phyloP scores from a whole-genome alignment of 1,140 invertebrate genomes.

The Panonychus citri region DNA sequence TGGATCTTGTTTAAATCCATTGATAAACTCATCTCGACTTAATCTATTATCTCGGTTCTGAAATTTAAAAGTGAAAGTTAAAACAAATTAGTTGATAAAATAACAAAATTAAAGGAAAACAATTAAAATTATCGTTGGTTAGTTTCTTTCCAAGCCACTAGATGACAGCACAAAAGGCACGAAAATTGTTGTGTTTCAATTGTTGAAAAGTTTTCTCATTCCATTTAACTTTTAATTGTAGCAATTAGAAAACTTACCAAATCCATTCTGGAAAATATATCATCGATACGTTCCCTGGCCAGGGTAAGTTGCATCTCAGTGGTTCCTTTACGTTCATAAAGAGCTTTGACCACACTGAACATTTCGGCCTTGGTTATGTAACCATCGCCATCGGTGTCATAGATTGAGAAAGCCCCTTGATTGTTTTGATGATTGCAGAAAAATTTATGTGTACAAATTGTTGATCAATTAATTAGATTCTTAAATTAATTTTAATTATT shows the following conservation, averaged over 20 bases:
- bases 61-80: slow-evolving; percentile 7
- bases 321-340: slow-evolving; percentile 27
- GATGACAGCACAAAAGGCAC: not conserved
- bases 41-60: slow-evolving; percentile 28
- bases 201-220: not conserved
- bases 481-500: not conserved
- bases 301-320: slow-evolving; percentile 29
- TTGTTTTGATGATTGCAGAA: slow-evolving; percentile 1
- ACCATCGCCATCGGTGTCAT: slow-evolving; percentile 31
- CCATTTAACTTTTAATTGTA: too few relatives aligned
- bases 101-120: not conserved
- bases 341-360: slow-evolving; percentile 28
- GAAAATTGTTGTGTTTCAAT: not conserved
- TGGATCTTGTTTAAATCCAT: slow-evolving; percentile 29
- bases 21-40: slow-evolving; percentile 29
- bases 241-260: slow-evolving; percentile 19
- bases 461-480: not conserved
- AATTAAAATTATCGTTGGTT: too few relatives aligned
- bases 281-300: slow-evolving; percentile 28
- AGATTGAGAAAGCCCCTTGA: slow-evolving; percentile 28
- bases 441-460: slow-evolving; percentile 1
- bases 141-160: too few relatives aligned
- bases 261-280: slow-evolving; percentile 31
- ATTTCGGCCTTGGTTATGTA: slow-evolving; percentile 27
- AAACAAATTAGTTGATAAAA: not conserved